phyloP scores from a whole-genome alignment of 2,888 invertebrate genomes.

The Limnephilus rhombicus region DNA sequence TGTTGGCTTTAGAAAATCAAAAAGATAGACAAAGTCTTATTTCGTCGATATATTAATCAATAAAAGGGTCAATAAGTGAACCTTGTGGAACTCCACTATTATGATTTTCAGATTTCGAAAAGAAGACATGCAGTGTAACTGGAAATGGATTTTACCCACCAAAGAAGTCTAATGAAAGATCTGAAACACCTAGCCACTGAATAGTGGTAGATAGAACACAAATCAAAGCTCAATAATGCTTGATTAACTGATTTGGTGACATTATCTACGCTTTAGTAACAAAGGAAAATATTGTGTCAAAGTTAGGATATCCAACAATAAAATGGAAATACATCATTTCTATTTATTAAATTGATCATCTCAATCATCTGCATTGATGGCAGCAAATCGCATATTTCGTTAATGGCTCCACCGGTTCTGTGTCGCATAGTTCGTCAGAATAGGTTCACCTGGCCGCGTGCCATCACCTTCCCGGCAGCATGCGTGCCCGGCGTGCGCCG shows the following conservation, averaged over 20 bases:
- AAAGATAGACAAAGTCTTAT: not conserved
- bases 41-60: not conserved
- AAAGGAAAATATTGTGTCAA: not conserved
- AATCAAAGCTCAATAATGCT: not conserved
- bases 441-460: conserved; percentile 27
- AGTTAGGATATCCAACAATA: not conserved
- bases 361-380: not conserved
- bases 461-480: conserved; percentile 27
- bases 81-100: not conserved
- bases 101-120: not conserved
- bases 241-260: not conserved
- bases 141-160: not conserved
- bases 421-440: not conserved
- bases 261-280: not conserved
- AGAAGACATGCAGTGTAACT: not conserved
- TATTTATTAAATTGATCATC: not conserved
- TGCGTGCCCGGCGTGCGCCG: conserved; percentile 23
- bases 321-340: not conserved
- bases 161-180: not conserved
- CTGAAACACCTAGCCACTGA: not conserved
- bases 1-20: not conserved
- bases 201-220: not conserved
- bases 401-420: conserved; percentile 8
- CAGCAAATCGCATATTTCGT: not conserved
- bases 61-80: not conserved